phyloP scores from a whole-genome alignment of 2,797 vertebrate genomes.

The Paramormyrops hopkinsi region DNA sequence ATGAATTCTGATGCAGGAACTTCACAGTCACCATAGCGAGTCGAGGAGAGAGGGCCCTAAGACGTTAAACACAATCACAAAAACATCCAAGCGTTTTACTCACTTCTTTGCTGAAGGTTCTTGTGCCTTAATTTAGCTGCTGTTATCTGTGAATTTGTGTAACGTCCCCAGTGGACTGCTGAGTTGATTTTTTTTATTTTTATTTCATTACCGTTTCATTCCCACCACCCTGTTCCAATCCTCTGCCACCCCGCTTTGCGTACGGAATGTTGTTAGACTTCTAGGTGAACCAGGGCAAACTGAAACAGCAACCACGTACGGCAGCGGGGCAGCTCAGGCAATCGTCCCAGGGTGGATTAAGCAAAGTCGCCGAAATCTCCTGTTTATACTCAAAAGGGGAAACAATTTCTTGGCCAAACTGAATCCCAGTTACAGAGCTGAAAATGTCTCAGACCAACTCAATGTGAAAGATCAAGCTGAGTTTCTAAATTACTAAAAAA shows the following conservation, averaged over 20 bases:
- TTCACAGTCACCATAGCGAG: neutral
- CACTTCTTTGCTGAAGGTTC: neutral
- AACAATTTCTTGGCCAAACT: neutral
- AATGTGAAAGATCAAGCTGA: neutral
- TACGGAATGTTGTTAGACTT: neutral
- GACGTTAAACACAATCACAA: neutral
- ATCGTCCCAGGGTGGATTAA: neutral
- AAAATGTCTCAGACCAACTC: neutral
- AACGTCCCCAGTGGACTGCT: neutral
- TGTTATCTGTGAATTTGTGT: neutral
- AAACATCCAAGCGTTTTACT: neutral
- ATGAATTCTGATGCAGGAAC: neutral
- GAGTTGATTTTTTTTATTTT: neutral
- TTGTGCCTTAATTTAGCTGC: neutral
- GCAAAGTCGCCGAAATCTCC: neutral
- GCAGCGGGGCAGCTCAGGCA: neutral
- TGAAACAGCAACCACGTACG: neutral
- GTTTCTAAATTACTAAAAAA: neutral
- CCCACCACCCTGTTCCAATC: neutral
- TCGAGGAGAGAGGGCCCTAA: neutral
- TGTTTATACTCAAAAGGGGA: neutral
- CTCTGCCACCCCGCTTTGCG: neutral
- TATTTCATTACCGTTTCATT: neutral
- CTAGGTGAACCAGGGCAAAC: neutral
- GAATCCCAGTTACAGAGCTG: neutral